Conservation (phyloP, 2,113 vertebrate genomes). For the Rhinoptilus africanus region DNA sequence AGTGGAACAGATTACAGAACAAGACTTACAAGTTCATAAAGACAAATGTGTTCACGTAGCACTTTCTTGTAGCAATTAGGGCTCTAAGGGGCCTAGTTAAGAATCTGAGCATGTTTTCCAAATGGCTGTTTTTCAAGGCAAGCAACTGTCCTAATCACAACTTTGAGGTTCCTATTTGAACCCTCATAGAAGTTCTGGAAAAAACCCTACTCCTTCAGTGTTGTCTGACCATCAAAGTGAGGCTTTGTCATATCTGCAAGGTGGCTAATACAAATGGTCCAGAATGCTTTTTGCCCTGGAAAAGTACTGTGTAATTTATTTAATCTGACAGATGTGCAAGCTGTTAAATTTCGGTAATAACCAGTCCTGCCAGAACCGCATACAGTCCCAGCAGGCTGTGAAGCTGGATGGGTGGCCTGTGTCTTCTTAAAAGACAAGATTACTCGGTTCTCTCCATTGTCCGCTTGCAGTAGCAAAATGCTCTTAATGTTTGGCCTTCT, state of each 20-base stretch:
- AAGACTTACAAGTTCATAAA: neutral
- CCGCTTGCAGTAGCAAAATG: neutral
- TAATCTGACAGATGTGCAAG: neutral
- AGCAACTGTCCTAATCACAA: neutral
- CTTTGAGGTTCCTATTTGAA: neutral
- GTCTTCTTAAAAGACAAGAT: neutral
- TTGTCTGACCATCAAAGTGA: neutral
- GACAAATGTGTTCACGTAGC: neutral
- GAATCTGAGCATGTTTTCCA: neutral
- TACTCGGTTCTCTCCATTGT: neutral
- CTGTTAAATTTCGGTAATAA: neutral
- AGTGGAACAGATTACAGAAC: neutral
- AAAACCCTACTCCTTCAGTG: neutral
- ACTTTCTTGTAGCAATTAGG: neutral
- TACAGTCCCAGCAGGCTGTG: neutral
- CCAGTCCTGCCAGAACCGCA: neutral
- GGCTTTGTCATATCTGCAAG: neutral
- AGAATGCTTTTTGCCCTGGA: neutral
- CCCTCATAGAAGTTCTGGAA: neutral
- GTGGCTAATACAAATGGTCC: neutral
- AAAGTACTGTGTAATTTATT: neutral
- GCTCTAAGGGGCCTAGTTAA: neutral
- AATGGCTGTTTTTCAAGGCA: neutral
- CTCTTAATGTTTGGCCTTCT: neutral
- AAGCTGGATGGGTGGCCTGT: neutral